Base-by-base conservation (phyloP, 2,888 invertebrate species). In the Harpalus rufipes region DNA sequence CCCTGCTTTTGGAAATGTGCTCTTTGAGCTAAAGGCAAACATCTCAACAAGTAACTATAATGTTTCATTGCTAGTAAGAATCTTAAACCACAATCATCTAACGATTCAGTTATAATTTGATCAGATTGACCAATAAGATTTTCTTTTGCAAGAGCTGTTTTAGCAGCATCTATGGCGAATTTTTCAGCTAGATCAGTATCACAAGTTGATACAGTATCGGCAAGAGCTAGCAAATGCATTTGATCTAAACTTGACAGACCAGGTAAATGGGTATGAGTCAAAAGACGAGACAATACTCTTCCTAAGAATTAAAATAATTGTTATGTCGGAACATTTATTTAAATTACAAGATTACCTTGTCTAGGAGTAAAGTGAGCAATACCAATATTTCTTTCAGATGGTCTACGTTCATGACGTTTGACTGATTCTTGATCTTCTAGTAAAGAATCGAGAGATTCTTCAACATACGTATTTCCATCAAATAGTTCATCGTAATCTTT, bases 181-280 rank as follows among this genome's bases (percentile, higher is more conserved):
- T 96, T 92, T 89, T 97, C 97, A 0, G 97, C 96, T 88, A 97
- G 95, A 89, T 97, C 96, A 0, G 96, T 96, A 88, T 97, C 97
- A 88, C 97, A 97, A 0, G 97, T 97, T 0, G 98, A 96, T 0
- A 99, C 98, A 0, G 99, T 99, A 89, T 99, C 99, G 10, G 99
- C 99, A 86, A 99, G 91, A 0, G 99, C 99, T n/a, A 99, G 91
- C 86, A 99, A 93, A 91, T 99, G 99, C 99, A 99, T 99, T 91
- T 99, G 99, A 91, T 99, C 99, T 81, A 99, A 93, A 87, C 98
- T 98, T 3, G 97, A 98, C 58, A 99, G 92, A 0, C 99, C 99
- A 0, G 99, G 99, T 44, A 98, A 91, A 91, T 98, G 98, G 0
- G 97, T 97, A 91, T 99, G 99, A 0, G 99, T 99, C 58, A 99